These are phyloP conservation scores for Sphaerophoria rueppellii DNA, from an alignment of 2,888 invertebrate genomes.

Conservation along the genomic window DNA sequence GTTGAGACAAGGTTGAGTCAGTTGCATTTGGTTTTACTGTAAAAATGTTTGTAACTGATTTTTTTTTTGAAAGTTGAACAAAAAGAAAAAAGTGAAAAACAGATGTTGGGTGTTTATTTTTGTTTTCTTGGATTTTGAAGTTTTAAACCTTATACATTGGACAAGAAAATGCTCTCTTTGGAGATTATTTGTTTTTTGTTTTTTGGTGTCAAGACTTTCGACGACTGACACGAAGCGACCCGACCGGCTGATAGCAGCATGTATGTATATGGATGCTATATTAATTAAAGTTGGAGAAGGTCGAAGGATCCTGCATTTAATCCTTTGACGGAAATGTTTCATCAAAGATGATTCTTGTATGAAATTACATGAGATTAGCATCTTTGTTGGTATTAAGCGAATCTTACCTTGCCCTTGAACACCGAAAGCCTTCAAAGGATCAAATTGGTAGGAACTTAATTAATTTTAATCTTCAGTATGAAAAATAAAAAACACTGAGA, in stretches of 20 bases:
- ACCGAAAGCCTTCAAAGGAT: neutral
- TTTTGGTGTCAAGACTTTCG: neutral
- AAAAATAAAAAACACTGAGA: too few species aligned
- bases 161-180: conserved; percentile 11
- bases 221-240: too few species aligned
- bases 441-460: neutral
- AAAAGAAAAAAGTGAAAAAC: neutral
- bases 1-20: neutral
- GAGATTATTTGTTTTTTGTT: neutral
- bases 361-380: conserved; percentile 2
- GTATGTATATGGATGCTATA: conserved; percentile 3
- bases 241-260: neutral
- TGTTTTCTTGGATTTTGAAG: neutral
- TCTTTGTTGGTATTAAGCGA: neutral
- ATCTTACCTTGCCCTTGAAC: neutral
- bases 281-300: conserved; percentile 22
- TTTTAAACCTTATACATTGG: conserved; percentile 35
- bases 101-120: conserved; percentile 14
- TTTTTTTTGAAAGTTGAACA: neutral
- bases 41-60: conserved; percentile 20
- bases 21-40: conserved; percentile 35
- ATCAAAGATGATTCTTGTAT: conserved; percentile 13
- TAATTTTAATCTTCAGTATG: neutral
- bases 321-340: conserved; percentile 20
- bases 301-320: conserved; percentile 15